Percentiles rank a stretch among this genome's conserved stretches.
Conservation (phyloP, 2,797 vertebrate genomes). For the Rhadinocentrus ornatus region DNA sequence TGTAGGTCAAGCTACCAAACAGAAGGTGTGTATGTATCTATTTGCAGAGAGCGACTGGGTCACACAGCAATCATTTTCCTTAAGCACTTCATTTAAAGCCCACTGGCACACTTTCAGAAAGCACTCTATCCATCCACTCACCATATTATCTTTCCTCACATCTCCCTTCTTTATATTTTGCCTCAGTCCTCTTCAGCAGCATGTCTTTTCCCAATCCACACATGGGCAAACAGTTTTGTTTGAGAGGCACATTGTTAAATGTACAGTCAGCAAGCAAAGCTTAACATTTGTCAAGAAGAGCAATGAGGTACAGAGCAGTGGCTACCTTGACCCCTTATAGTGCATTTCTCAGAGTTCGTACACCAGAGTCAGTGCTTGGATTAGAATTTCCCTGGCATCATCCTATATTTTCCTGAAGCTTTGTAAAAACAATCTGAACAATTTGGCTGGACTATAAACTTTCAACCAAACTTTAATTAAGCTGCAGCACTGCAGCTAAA, state of each 20-base stretch:
- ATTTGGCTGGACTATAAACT: conserved; percentile 27
- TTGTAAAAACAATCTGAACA: conserved; percentile 22
- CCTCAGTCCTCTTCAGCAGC: not conserved
- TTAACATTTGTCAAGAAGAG: conserved; percentile 31
- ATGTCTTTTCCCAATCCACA: conserved; percentile 36
- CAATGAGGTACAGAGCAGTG: conserved; percentile 46
- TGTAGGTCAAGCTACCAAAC: conserved; percentile 65
- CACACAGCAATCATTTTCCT: conserved; percentile 48
- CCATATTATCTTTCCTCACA: conserved; percentile 5
- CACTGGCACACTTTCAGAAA: conserved; percentile 53
- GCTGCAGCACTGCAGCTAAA: conserved; percentile 29
- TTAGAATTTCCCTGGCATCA: conserved; percentile 51
- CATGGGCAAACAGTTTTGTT: conserved; percentile 28
- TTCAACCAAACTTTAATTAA: conserved; percentile 46
- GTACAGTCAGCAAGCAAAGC: conserved; percentile 50
- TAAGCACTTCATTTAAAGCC: conserved; percentile 47
- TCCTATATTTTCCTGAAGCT: conserved; percentile 7
- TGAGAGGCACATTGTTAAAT: conserved; percentile 18
- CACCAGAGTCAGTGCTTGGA: conserved; percentile 45
- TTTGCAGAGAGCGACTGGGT: conserved; percentile 4
- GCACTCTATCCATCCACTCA: conserved; percentile 33
- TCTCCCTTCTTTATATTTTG: conserved; percentile 12
- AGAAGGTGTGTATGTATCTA: conserved; percentile 33
- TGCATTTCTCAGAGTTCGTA: conserved; percentile 53
- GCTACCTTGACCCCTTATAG: conserved; percentile 25